A percentile compares a stretch with the other conserved stretches of the same genome.
Evolutionary conservation across 2,888 invertebrate species (phyloP).

Genomic region (Volucella zonaria): DNA sequence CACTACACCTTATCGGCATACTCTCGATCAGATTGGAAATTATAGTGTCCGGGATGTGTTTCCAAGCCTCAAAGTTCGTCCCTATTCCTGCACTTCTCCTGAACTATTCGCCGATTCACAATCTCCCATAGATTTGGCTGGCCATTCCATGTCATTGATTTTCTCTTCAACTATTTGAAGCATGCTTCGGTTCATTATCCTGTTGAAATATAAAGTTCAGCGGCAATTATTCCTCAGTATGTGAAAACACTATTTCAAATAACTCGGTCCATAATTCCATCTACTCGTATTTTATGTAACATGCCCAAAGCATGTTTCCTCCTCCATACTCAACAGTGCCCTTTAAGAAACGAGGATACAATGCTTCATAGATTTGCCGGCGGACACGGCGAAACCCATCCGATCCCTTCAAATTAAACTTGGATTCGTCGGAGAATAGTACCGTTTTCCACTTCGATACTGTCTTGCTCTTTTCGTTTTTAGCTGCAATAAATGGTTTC

Average conservation of each 20-base stretch:
- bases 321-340: constrained; percentile 38
- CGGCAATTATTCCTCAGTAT: constrained; percentile 2
- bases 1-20: no score
- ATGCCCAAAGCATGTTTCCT: constrained; percentile 42
- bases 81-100: no score
- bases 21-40: no score
- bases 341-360: background rate
- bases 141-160: no score
- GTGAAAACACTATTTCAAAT: constrained; percentile 36
- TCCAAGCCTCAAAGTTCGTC: no score
- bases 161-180: no score
- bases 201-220: constrained; percentile 18
- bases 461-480: no score
- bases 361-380: background rate
- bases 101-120: constrained; percentile 9
- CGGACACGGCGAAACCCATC: background rate
- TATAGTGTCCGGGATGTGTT: no score
- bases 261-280: constrained; percentile 36
- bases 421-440: no score
- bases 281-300: constrained; percentile 43
- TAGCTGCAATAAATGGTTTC: no score
- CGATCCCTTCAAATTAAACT: background rate
- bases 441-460: no score
- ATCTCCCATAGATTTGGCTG: constrained; percentile 49
- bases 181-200: constrained; percentile 22